Base-by-base conservation (phyloP, 2,797 vertebrate species). In the Lagodon rhomboides region DNA sequence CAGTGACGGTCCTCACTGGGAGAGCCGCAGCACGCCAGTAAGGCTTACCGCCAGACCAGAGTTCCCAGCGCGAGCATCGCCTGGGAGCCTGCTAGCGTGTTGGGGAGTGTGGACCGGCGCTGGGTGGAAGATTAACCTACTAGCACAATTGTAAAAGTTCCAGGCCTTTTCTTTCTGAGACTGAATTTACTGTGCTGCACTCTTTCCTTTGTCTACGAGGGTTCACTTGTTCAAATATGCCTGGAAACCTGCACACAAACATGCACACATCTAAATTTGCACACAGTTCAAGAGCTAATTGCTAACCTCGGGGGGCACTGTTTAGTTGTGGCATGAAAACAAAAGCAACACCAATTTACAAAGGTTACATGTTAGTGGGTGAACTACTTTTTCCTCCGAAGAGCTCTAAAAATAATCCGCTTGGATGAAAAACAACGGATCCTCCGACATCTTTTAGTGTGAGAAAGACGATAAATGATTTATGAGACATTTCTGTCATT, bases 101-200 rank as follows among this genome's bases (percentile, higher is more conserved):
- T 80, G 50, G 74, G 59, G 22, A 53, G 62, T 73, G 74, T 22
- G 75, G 75, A 64, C 73, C 79, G 79, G 58, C 23, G 53, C 79
- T 76, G 79, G 63, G 78, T 56, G 74, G 81, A 68, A 83, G 90
- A 92, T 93, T 93, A 93, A 92, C 93, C 93, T 78, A 94, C 89
- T 92, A 77, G 85, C 92, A 91, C 89, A 92, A 73, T 89, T 92
- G 86, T 87, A 79, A 76, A 83, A 70, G 74, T 85, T 89, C 85
- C 88, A 90, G 77, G 67, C 44, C 34, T 73, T 88, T 77, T 83
- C 60, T 83, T 72, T 71, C 41, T 61, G 58, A 62, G 23, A 38
- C 47, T 44, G 72, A 0, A 3, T 83, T 88, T 68, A 38, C 59
- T 72, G 64, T 66, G 46, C 61, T 77, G 41, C 55, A 62, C 50